A percentile compares a stretch with the other conserved stretches of the same genome.
Evolutionary conservation across 1,140 invertebrate species (phyloP).

Genomic region (Muscidifurax raptorellus): DNA sequence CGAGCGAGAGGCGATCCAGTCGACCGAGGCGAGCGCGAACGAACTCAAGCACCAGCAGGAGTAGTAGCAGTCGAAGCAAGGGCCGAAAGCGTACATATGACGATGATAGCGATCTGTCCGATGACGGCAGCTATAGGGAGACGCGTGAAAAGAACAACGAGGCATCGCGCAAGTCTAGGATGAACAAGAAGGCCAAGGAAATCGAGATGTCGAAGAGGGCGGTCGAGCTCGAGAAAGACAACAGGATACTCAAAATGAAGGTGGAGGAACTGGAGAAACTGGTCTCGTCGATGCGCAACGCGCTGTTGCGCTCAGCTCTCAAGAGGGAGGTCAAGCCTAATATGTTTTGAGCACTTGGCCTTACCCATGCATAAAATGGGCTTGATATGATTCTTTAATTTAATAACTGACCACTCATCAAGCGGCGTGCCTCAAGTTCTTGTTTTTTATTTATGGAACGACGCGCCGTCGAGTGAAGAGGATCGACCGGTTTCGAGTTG

Average conservation of each 20-base stretch:
- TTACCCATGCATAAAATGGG: neutral
- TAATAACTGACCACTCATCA: neutral
- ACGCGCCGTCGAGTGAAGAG: neutral
- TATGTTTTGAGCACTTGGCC: constrained; percentile 20
- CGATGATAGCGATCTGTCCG: constrained; percentile 57
- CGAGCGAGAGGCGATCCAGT: constrained; percentile 8
- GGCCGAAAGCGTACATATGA: constrained; percentile 56
- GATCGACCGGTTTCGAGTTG: neutral
- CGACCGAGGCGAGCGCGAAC: neutral
- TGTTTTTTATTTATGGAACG: neutral
- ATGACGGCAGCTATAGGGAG: constrained; percentile 77
- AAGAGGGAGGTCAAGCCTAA: constrained; percentile 62
- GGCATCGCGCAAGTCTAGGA: constrained; percentile 82
- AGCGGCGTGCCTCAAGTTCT: neutral
- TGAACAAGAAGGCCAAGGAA: constrained; percentile 84
- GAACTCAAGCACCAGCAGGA: neutral
- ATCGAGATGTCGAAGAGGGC: constrained; percentile 68
- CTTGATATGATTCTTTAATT: neutral
- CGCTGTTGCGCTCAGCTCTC: constrained; percentile 70
- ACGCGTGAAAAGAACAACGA: constrained; percentile 86
- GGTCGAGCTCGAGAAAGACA: constrained; percentile 70
- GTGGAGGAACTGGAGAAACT: constrained; percentile 75
- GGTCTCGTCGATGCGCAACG: constrained; percentile 71
- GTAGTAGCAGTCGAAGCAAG: constrained; percentile 36
- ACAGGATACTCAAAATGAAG: constrained; percentile 72